Evolutionary conservation across 2,888 invertebrate species (phyloP).

Genomic region (Drosophila atroscutellata): DNA sequence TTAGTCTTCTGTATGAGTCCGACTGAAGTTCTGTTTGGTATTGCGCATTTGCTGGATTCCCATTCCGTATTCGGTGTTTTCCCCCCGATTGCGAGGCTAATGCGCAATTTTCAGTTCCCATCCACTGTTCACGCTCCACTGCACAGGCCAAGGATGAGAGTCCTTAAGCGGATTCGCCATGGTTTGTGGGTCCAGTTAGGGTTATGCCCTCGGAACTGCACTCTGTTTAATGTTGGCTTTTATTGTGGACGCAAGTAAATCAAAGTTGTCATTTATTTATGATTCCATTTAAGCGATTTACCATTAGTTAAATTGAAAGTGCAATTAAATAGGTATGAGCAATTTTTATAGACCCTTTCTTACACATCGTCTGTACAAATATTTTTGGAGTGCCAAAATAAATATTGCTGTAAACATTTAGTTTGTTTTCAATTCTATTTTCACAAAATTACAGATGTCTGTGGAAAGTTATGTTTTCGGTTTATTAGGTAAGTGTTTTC

Average conservation of each 20-base stretch:
- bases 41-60: constrained; percentile 48
- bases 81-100: constrained; percentile 46
- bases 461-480: constrained; percentile 6
- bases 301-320: constrained; percentile 65
- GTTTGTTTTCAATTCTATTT: neutral
- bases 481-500: constrained; percentile 1
- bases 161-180: constrained; percentile 47
- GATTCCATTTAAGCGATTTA: constrained; percentile 55
- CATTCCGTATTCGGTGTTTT: constrained; percentile 35
- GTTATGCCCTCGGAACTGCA: constrained; percentile 54
- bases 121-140: constrained; percentile 48
- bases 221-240: constrained; percentile 70
- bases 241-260: constrained; percentile 66
- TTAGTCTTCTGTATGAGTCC: neutral
- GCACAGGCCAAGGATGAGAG: constrained; percentile 20
- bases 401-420: neutral
- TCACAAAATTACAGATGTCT: neutral
- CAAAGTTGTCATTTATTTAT: constrained; percentile 69
- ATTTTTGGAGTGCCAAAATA: neutral
- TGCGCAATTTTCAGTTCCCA: constrained; percentile 57
- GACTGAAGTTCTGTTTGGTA: constrained; percentile 18
- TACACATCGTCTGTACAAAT: neutral
- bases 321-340: neutral
- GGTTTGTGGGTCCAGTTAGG: constrained; percentile 39
- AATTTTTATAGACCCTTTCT: neutral